Evolutionary conservation across 1,140 invertebrate genomes (phyloP).

Genomic region (Cotesia chilonis): DNA sequence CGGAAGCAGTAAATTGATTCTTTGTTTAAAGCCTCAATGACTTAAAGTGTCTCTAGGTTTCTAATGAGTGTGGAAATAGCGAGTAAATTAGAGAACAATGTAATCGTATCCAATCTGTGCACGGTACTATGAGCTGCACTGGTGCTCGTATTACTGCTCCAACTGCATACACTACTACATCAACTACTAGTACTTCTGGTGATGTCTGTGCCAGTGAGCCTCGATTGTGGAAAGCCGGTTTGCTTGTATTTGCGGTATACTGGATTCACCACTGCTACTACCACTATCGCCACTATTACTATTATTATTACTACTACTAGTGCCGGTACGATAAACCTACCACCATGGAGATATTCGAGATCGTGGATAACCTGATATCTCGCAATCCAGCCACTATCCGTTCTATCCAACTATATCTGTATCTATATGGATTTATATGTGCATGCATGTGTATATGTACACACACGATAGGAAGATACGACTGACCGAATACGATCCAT

Average conservation of each 20-base stretch:
- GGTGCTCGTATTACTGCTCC: too few relatives aligned
- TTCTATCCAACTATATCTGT: neutral
- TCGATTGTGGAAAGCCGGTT: neutral
- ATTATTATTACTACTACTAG: too few relatives aligned
- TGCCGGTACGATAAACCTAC: neutral
- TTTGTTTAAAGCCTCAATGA: neutral
- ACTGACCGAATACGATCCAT: neutral
- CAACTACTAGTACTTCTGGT: neutral
- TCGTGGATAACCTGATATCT: constrained; percentile 8
- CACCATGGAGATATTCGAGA: constrained; percentile 2
- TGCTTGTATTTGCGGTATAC: constrained; percentile 12
- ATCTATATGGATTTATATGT: neutral
- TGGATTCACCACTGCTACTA: constrained; percentile 7
- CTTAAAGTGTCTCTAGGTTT: neutral
- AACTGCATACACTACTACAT: too few relatives aligned
- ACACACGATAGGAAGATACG: neutral
- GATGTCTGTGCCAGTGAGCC: neutral
- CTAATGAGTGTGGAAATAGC: constrained; percentile 13
- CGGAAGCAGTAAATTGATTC: neutral
- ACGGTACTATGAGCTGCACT: constrained; percentile 35
- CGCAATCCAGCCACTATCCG: constrained; percentile 5
- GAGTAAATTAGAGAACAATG: constrained; percentile 37
- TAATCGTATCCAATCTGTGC: constrained; percentile 45
- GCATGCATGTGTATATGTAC: neutral
- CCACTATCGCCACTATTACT: too few relatives aligned